phyloP scores from a whole-genome alignment of 2,797 vertebrate species.

The Botia almorhae region DNA sequence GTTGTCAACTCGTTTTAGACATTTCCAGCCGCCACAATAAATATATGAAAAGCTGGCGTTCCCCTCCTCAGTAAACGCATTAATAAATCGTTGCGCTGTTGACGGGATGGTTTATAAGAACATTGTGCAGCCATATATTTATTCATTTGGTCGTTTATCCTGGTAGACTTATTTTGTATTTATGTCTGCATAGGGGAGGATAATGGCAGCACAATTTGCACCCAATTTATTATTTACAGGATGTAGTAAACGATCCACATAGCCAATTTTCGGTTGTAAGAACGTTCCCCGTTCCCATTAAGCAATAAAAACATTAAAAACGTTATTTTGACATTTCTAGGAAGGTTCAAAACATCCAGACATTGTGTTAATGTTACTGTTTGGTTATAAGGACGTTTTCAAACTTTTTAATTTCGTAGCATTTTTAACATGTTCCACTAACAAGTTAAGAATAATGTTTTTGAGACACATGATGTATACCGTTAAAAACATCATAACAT shows the following conservation, averaged over 20 bases:
- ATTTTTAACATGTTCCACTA: too few relatives aligned
- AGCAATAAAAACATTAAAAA: too few relatives aligned
- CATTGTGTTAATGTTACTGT: too few relatives aligned
- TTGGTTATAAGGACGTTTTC: too few relatives aligned
- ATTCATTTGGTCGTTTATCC: conserved; percentile 55
- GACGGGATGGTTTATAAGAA: conserved; percentile 39
- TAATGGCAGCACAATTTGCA: conserved; percentile 63
- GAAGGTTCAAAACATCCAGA: too few relatives aligned
- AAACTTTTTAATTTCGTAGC: too few relatives aligned
- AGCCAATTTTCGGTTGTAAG: too few relatives aligned
- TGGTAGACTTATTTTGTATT: conserved; percentile 50
- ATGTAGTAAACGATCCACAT: conserved; percentile 40
- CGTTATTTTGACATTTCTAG: too few relatives aligned
- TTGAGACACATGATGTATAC: too few relatives aligned
- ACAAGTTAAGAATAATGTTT: too few relatives aligned
- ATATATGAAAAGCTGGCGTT: conserved; percentile 51
- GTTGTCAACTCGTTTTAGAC: conserved; percentile 47
- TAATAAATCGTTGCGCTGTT: conserved; percentile 51
- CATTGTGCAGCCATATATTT: conserved; percentile 53
- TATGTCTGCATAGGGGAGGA: conserved; percentile 47
- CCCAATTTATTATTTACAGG: conserved; percentile 59
- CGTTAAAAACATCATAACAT: too few relatives aligned
- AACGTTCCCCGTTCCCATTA: too few relatives aligned
- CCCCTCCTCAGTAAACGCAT: conserved; percentile 51
- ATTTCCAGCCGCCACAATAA: conserved; percentile 57